phyloP scores from a whole-genome alignment of 2,888 invertebrate genomes.

The Gonocerus acuteangulatus region DNA sequence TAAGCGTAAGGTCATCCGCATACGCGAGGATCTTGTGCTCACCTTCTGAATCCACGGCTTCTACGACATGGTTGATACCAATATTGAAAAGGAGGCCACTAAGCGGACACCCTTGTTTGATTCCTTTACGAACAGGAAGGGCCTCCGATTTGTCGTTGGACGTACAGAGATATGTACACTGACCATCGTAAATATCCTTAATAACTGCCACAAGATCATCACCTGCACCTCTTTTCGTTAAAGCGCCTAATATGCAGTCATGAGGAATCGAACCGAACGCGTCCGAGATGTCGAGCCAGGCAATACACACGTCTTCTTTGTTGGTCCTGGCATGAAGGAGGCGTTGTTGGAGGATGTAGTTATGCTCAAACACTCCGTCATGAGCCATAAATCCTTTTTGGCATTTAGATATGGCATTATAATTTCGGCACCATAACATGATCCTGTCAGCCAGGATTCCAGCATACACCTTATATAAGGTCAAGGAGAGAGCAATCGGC shows the following conservation, averaged over 20 bases:
- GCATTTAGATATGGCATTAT: conserved; percentile 15
- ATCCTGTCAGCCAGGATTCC: conserved; percentile 27
- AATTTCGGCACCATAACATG: not conserved
- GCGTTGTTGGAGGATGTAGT: conserved; percentile 10
- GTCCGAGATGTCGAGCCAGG: conserved; percentile 25
- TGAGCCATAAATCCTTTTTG: conserved; percentile 25
- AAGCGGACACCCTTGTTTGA: conserved; percentile 21
- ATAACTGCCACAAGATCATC: conserved; percentile 1
- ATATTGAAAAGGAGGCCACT: conserved; percentile 18
- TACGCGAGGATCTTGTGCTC: conserved; percentile 6
- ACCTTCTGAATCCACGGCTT: not conserved
- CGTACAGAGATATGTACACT: conserved; percentile 6
- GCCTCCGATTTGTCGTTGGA: not conserved
- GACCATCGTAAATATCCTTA: conserved; percentile 1
- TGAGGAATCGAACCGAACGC: conserved; percentile 24
- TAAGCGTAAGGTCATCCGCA: not conserved
- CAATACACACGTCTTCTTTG: not conserved
- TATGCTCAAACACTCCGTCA: conserved; percentile 24
- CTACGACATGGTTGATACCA: not conserved
- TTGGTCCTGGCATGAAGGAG: not conserved
- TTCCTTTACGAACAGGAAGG: not conserved
- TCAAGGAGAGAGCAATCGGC: conserved; percentile 39
- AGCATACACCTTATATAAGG: conserved; percentile 38
- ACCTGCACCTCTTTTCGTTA: conserved; percentile 4
- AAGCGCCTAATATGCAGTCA: not conserved